phyloP scores from a whole-genome alignment of 2,888 invertebrate species.

The Harpagoxenus sublaevis region DNA sequence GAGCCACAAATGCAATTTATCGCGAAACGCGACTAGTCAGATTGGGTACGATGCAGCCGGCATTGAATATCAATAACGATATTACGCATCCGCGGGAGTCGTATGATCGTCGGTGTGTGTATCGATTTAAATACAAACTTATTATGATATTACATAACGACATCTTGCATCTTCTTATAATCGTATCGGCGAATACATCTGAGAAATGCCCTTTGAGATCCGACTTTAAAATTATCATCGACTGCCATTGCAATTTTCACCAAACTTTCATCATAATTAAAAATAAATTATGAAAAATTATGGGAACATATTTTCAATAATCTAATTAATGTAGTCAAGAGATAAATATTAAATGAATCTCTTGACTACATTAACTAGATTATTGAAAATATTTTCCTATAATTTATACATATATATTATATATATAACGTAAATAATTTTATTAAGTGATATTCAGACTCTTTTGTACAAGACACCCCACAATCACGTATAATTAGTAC shows the following conservation, averaged over 20 bases:
- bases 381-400: neutral
- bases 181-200: neutral
- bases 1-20: constrained; percentile 50
- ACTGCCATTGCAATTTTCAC: neutral
- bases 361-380: neutral
- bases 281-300: neutral
- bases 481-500: neutral
- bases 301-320: neutral
- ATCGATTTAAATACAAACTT: constrained; percentile 7
- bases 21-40: constrained; percentile 36
- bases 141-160: constrained; percentile 9
- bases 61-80: constrained; percentile 50
- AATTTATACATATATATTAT: neutral
- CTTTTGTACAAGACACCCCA: neutral
- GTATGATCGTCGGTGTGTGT: neutral
- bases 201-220: neutral
- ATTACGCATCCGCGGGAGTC: constrained; percentile 18
- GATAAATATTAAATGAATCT: constrained; percentile 2
- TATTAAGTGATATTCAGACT: neutral
- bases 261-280: neutral
- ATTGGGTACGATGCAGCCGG: constrained; percentile 18
- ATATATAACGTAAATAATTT: neutral
- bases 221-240: constrained; percentile 13
- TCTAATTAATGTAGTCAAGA: neutral
- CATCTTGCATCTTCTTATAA: neutral